Evolutionary conservation across 2,888 invertebrate genomes (phyloP).

Genomic region (Phytoseiulus persimilis): DNA sequence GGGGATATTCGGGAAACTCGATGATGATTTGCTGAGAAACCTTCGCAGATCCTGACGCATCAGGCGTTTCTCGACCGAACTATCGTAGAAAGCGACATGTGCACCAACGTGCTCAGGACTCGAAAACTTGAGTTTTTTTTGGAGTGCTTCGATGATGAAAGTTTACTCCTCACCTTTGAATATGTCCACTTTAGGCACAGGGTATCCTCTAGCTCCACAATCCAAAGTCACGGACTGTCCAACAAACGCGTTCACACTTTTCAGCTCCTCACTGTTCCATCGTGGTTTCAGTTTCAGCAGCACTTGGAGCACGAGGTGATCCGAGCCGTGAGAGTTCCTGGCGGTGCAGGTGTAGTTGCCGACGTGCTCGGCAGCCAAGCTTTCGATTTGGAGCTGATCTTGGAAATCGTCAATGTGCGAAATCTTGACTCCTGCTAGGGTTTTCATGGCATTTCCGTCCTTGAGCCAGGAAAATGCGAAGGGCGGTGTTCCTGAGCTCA

Average conservation of each 20-base stretch:
- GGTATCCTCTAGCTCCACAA: background rate
- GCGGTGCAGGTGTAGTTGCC: constrained; percentile 24
- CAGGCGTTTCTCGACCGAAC: too few species aligned
- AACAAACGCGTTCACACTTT: background rate
- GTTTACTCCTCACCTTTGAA: background rate
- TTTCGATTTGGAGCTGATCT: constrained; percentile 9
- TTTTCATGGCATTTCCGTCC: background rate
- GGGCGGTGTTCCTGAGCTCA: constrained; percentile 23
- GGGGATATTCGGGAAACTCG: too few species aligned
- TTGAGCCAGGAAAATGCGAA: constrained; percentile 20
- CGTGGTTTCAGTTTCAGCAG: background rate
- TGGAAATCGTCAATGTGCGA: constrained; percentile 11
- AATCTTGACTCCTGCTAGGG: background rate
- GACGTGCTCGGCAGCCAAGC: constrained; percentile 10
- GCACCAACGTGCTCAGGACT: too few species aligned
- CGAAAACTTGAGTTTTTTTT: too few species aligned
- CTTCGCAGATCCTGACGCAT: too few species aligned
- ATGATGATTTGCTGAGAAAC: background rate
- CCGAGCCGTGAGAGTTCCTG: background rate
- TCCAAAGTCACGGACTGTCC: background rate
- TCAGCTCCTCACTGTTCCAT: background rate
- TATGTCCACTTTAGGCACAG: background rate
- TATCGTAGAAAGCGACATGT: too few species aligned
- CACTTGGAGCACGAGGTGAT: background rate
- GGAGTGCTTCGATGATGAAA: background rate